Evolutionary conservation across 2,113 vertebrate genomes (phyloP), one percentile per base, ranked within the genome.

Genomic region (Equus przewalskii): DNA sequence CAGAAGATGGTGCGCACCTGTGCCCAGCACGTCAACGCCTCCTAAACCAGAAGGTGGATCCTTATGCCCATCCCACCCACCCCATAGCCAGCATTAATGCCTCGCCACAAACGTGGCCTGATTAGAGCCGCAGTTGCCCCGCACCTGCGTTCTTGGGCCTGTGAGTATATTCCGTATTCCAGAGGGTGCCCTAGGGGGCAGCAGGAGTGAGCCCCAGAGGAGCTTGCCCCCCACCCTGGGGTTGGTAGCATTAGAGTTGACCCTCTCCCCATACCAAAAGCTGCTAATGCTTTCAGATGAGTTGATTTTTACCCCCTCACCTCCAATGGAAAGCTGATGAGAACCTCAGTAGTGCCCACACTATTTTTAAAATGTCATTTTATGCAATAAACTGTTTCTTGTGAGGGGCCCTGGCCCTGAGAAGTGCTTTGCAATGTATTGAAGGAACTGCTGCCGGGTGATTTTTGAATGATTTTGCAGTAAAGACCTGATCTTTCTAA

Each of bases 401-500:
- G 60, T 30, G 56, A 56, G 12, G 86, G 75, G 11, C 65, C 41
- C 18, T 12, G 49, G 33, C 91, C 83, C 92, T 54, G 51, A 83
- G 70, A 75, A 93, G 79, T 82, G 83, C 85, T 97, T 96, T 84
- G 65, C 92, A 36, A 18, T 73, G 75, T 75, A n/a, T 46, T 12
- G 36, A 87, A 87, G 79, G 65, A 79, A 54, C 56, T 94, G 90
- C 90, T 70, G 93, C 85, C 7, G 24, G 91, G 95, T 94, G 94
- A 51, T 30, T 69, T 97, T 81, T 80, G 96, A 93, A 64, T 93
- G 85, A 89, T 83, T 91, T 91, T 97, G n/a, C 95, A 97, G 97
- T 98, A 97, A 98, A 97, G 94, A 96, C 21, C 87, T 96, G 70
- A 33, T 97, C n/a, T 93, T 97, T 95, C 75, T 88, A 93, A 94